Evolutionary conservation across 2,888 invertebrate genomes (phyloP).

Genomic region (Dolomedes plantarius): DNA sequence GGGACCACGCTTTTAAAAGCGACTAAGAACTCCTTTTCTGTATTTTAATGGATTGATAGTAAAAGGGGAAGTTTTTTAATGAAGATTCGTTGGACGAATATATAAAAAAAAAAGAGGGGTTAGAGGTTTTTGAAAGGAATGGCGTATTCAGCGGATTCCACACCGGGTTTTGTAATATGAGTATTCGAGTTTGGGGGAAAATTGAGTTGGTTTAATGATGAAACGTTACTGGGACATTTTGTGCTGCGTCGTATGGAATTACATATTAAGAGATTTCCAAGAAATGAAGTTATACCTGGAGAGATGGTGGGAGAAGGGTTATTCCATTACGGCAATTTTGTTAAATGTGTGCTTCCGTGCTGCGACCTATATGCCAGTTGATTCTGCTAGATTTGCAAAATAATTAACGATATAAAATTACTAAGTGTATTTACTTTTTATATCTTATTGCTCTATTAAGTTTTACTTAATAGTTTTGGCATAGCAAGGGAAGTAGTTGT

Average conservation of each 20-base stretch:
- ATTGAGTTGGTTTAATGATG: constrained; percentile 20
- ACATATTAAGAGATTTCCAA: background rate
- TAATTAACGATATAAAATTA: too few species aligned
- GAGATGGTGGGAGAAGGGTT: background rate
- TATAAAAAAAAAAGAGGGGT: constrained; percentile 36
- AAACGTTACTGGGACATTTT: background rate
- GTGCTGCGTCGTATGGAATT: constrained; percentile 3
- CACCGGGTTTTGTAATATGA: background rate
- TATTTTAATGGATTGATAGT: constrained; percentile 64
- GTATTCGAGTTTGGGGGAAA: constrained; percentile 2
- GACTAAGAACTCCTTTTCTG: constrained; percentile 56
- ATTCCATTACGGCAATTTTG: background rate
- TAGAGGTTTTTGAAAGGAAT: constrained; percentile 28
- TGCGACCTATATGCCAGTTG: too few species aligned
- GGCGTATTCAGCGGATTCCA: constrained; percentile 53
- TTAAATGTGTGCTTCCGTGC: too few species aligned
- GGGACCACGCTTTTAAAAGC: constrained; percentile 32
- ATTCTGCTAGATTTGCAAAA: too few species aligned
- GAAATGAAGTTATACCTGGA: background rate
- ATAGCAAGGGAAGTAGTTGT: too few species aligned
- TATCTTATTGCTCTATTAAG: too few species aligned
- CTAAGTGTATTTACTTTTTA: too few species aligned
- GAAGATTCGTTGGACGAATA: constrained; percentile 32
- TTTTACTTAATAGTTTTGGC: too few species aligned
- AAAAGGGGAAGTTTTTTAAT: constrained; percentile 44